phyloP scores from a whole-genome alignment of 2,888 invertebrate species.

The Orchesellides sinensis region DNA sequence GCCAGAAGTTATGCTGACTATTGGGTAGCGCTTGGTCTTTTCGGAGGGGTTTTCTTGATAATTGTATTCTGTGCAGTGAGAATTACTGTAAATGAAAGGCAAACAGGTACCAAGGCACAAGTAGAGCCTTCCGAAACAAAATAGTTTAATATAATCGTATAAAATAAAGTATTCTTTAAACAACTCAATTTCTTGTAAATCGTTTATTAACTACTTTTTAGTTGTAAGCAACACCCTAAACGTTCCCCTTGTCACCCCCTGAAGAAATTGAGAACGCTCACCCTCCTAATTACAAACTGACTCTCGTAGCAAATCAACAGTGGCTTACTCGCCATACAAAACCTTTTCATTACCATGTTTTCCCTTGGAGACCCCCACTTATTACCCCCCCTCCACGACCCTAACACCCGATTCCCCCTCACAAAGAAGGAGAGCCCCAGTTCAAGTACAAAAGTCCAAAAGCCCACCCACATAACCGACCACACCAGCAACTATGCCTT shows the following conservation, averaged over 20 bases:
- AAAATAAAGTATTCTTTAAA: too few relatives aligned
- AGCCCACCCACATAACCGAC: background rate
- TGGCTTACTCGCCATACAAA: background rate
- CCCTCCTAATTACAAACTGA: background rate
- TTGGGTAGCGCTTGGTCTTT: conserved; percentile 32
- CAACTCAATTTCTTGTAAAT: too few relatives aligned
- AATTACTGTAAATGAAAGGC: conserved; percentile 16
- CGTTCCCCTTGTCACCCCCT: background rate
- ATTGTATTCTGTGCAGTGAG: conserved; percentile 21
- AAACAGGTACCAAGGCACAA: too few relatives aligned
- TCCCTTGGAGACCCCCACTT: background rate
- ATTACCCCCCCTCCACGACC: background rate
- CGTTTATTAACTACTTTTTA: too few relatives aligned
- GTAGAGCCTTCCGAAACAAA: too few relatives aligned
- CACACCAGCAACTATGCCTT: background rate
- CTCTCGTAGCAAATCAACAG: conserved; percentile 1
- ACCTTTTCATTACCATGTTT: conserved; percentile 1
- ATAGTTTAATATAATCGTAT: too few relatives aligned
- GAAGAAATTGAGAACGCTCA: background rate
- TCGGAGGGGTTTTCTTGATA: conserved; percentile 31
- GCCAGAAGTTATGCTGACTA: conserved; percentile 43
- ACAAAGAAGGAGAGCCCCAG: background rate
- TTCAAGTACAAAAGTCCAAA: background rate
- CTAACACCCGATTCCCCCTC: background rate
- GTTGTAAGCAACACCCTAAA: background rate